Evolutionary conservation across 2,888 invertebrate species (phyloP).

Genomic region (Oxytorus armatus): DNA sequence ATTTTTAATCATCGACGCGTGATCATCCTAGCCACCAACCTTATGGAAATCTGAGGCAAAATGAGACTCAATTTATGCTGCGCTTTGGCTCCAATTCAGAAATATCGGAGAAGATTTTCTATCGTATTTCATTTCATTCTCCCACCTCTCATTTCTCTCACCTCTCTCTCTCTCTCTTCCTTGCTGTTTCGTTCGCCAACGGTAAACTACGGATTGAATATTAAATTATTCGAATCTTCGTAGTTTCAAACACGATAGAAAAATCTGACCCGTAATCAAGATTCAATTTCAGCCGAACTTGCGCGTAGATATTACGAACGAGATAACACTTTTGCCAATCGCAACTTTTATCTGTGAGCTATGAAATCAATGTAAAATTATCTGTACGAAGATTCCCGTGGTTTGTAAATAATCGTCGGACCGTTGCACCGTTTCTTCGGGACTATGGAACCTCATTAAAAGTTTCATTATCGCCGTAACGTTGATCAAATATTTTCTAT

Average conservation of each 20-base stretch:
- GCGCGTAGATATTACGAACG: no score
- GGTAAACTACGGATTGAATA: no score
- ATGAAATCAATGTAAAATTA: no score
- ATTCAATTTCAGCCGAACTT: no score
- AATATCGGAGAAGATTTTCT: slow-evolving; percentile 1
- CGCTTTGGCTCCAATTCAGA: slow-evolving; percentile 6
- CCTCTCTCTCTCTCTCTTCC: not conserved
- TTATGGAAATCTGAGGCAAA: not conserved
- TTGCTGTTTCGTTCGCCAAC: no score
- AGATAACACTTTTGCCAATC: no score
- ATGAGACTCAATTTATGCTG: slow-evolving; percentile 25
- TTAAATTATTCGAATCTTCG: no score
- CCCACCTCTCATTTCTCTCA: no score
- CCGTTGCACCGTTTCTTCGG: not conserved
- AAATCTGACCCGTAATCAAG: no score
- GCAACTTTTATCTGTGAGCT: no score
- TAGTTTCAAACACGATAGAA: no score
- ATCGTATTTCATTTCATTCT: slow-evolving; percentile 3
- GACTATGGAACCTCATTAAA: not conserved
- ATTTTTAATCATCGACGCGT: slow-evolving; percentile 70
- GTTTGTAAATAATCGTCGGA: not conserved
- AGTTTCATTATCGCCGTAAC: not conserved
- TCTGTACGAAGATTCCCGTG: no score
- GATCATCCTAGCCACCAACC: slow-evolving; percentile 18
- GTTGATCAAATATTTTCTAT: slow-evolving; percentile 5